Base-by-base conservation (phyloP, 2,797 vertebrate genomes). In the Myripristis jacobus region DNA sequence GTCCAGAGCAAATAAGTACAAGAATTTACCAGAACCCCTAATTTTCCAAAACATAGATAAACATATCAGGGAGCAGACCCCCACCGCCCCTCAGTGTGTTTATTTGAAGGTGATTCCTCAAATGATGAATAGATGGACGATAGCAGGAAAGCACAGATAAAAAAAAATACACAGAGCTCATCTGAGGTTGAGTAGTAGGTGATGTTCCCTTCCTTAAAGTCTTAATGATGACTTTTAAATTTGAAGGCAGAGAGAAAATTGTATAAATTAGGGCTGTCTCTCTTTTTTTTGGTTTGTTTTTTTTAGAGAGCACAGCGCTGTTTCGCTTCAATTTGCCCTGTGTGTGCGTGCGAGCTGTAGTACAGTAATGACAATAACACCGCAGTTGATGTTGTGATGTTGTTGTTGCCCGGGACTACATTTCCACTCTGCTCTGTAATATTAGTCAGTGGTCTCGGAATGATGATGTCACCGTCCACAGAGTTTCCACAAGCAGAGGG, bases 391-490 rank as follows among this genome's bases (percentile, higher is more conserved):
- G 55, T 61, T 85, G 43, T 63, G 77, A 79, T 81, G 65, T 67
- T 54, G 38, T 47, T 15, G 66, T 82, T 79, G 58, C 82, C 59
- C 21, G 0, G 66, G 77, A 65, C 63, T 52, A 59, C 74, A 77
- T 79, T 80, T 85, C 84, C 81, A 58, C 67, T 80, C 73, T 56
- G 21, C 34, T 61, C 58, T 63, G 70, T 70, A 70, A 80, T 62
- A 51, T 76, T 76, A 63, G 73, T 55, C 53, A 74, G 75, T 54
- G 80, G 74, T 85, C 79, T 81, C 25, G 19, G 71, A 79, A 70
- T 80, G 79, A 82, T 91, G 88, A 90, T 85, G 86, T 91, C 87
- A 88, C 53, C 48, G 63, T 66, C 81, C 71, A 1, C 72, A 82
- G 73, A 84, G 66, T 89, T 89, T 90, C 85, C 87, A 21, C 64